Evolutionary conservation across 2,113 vertebrate species (phyloP), one percentile per base, ranked within the genome.

Genomic region (Perca schrenkii): DNA sequence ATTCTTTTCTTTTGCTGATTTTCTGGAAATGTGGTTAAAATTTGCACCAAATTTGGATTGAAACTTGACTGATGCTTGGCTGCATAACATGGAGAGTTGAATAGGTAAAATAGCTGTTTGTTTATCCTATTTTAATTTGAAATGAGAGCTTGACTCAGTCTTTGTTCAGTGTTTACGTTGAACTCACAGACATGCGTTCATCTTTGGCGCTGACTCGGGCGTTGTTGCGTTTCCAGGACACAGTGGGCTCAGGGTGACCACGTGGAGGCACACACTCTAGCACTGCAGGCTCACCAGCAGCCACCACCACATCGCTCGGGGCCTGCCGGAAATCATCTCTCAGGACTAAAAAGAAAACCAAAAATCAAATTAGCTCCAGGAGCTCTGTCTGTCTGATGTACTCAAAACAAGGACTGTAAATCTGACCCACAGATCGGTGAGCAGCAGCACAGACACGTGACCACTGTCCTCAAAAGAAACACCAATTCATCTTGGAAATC

Each of bases 191-290:
- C 90, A 99, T 97, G 57, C 98, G 95, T 1, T 98, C 96, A 79
- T 99, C 98, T 54, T 94, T 97, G 92, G 96, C 95, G 84, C 96
- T 97, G 70, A 99, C 95, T 67, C 97, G 95, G 79, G 95, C 93
- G 90, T 98, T 98, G 87, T 99, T 98, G 83, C 98, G 98, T 90
- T 98, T 99, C 98, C 98, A 99, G 93, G 96, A 98, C 90, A 99
- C 97, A 28, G 95, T 97, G 64, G 98, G 98, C 81, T 99, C 98
- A 0, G 98, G 98, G 88, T 99, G 98, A 61, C 98, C 98, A 3
- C 98, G 96, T 0, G 98, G 98, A 0, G 98, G 98, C 31, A 98
- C 95, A 80, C 98, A 99, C 86, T 99, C 98, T 89, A 99, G 57
- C 19, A 98, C 96, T 0, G 98, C 98, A 1, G 97, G 97, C 79